Evolutionary conservation across 2,797 vertebrate genomes (phyloP).

Genomic region (Arremon brunneinucha): DNA sequence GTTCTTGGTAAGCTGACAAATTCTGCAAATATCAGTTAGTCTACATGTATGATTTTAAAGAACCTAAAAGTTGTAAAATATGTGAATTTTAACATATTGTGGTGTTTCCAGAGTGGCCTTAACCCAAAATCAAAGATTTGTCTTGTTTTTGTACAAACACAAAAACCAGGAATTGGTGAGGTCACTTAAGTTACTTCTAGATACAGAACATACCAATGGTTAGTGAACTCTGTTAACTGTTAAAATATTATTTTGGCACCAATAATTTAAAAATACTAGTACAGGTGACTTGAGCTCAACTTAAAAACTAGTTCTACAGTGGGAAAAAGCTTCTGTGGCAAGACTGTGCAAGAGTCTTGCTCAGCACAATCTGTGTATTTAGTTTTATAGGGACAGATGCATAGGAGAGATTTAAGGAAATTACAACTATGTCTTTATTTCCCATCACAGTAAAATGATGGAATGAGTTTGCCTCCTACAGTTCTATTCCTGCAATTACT

Average conservation of each 20-base stretch:
- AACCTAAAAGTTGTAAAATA: neutral
- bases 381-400: neutral
- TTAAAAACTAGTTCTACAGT: neutral
- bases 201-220: neutral
- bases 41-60: neutral
- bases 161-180: neutral
- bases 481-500: neutral
- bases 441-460: neutral
- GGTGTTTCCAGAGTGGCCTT: neutral
- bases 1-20: slow-evolving; percentile 84
- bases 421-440: neutral
- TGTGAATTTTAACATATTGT: neutral
- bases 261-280: neutral
- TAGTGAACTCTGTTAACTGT: neutral
- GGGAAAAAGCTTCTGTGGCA: neutral
- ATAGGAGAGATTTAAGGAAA: neutral
- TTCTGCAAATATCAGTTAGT: neutral
- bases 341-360: neutral
- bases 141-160: neutral
- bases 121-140: neutral
- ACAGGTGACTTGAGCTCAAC: neutral
- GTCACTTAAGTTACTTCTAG: neutral
- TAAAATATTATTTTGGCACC: neutral
- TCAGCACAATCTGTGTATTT: neutral
- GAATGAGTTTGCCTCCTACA: neutral